phyloP scores from a whole-genome alignment of 1,140 invertebrate genomes.

The Trichonephila clavipes region DNA sequence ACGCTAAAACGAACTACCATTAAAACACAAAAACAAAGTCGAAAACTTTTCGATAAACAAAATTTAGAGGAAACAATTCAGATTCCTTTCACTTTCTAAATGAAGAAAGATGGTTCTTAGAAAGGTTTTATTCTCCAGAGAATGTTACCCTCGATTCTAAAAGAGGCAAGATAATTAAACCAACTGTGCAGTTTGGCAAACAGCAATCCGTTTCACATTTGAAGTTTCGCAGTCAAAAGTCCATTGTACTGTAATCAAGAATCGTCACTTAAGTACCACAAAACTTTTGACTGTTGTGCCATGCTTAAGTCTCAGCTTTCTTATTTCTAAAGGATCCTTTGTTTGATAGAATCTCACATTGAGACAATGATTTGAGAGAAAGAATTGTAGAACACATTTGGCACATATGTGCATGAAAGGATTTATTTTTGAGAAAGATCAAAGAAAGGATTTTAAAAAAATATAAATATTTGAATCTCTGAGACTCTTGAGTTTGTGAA shows the following conservation, averaged over 20 bases:
- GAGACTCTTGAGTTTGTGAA: not conserved
- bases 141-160: not conserved
- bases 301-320: not conserved
- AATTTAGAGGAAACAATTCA: not conserved
- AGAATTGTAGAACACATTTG: not conserved
- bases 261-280: conserved; percentile 16
- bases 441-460: not conserved
- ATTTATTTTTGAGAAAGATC: not conserved
- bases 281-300: not conserved
- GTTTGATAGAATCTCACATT: not conserved
- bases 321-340: conserved; percentile 15
- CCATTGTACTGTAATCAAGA: conserved; percentile 1
- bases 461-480: too few relatives aligned
- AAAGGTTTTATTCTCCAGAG: not conserved
- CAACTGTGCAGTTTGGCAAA: not conserved
- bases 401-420: not conserved
- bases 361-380: conserved; percentile 17
- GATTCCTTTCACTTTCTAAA: not conserved
- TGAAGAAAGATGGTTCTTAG: not conserved
- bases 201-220: not conserved
- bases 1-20: not conserved
- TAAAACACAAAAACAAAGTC: not conserved
- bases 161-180: not conserved
- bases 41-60: not conserved
- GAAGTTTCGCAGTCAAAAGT: conserved; percentile 15